Evolutionary conservation across 1,140 invertebrate species (phyloP), one percentile per base, ranked within the genome.

Genomic region (Drosophila arizonae): DNA sequence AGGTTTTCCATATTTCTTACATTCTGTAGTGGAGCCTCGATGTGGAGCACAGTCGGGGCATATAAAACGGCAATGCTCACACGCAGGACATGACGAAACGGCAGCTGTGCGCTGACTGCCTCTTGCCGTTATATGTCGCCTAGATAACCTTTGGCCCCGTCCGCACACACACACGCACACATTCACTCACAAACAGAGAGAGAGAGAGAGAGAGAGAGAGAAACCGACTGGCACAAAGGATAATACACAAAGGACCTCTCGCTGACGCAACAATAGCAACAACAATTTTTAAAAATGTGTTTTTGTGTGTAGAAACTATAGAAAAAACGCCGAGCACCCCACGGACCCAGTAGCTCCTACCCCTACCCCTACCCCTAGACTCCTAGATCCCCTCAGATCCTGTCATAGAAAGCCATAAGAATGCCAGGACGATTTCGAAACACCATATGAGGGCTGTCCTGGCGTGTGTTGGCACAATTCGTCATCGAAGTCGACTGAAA

Each of bases 261-360:
- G 71, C 84, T 88, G 81, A 86, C 81, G 87, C 69, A 86, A 90
- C 86, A 90, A 90, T 90, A 72, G 86, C 74, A 76, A 90, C 71
- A 67, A 64, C 43, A 77, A 69, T 90, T 90, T 85, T 82, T 77
- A 84, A 84, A 86, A 87, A 57, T 74, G 61, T 80, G 57, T 80
- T 88, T 73, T 87, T 88, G 87, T 86, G 76, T 82, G 79, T 70
- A 24, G 62, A 88, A 87, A 88, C 85, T 84, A 74, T 74, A 84
- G 84, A 84, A 87, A 87, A 87, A 75, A 64, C 46, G 43, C 30
- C 48, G 55, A 54, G 48, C 58, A 75, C 60, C 77, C 77, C 45
- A 65, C 70, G 57, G 26, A 43, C 60, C 60, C 50, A 68, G 50
- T 51, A 69, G 41, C 64, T 41, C 26, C 17, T 57, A 13, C 24